Conservation (phyloP, 1,140 invertebrate species). For the Scaptodrosophila lebanonensis region DNA sequence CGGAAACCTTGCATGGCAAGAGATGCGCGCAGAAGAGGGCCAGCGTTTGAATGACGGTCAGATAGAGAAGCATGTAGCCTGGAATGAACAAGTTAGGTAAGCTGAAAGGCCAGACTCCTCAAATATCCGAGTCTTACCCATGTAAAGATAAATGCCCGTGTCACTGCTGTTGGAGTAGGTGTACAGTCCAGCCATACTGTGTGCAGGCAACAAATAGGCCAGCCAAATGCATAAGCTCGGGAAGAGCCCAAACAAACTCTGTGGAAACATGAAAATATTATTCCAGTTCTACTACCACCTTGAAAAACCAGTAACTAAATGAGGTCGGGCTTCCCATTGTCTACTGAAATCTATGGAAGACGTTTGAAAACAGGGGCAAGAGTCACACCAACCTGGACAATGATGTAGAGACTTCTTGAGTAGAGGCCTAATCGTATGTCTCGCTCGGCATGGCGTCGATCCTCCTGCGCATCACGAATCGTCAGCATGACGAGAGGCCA, state of each 20-base stretch:
- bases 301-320: too few relatives aligned
- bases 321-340: too few relatives aligned
- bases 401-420: constrained; percentile 85
- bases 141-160: constrained; percentile 85
- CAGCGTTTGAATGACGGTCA: constrained; percentile 84
- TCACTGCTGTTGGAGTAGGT: constrained; percentile 81
- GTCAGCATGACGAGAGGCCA: constrained; percentile 87
- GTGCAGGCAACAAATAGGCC: constrained; percentile 90
- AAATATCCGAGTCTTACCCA: constrained; percentile 79
- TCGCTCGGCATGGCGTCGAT: constrained; percentile 84
- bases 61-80: constrained; percentile 88
- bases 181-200: constrained; percentile 91
- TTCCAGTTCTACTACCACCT: too few relatives aligned
- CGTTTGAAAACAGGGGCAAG: too few relatives aligned
- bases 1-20: constrained; percentile 80
- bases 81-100: constrained; percentile 9
- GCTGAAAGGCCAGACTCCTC: too few relatives aligned
- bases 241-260: constrained; percentile 68
- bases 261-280: background rate
- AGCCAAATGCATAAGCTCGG: constrained; percentile 83
- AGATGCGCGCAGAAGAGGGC: constrained; percentile 79
- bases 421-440: constrained; percentile 90
- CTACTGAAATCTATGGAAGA: too few relatives aligned
- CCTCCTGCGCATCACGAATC: constrained; percentile 83
- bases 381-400: constrained; percentile 76